Conservation (phyloP, 1,140 invertebrate species). For the Pseudomyrmex sp. region DNA sequence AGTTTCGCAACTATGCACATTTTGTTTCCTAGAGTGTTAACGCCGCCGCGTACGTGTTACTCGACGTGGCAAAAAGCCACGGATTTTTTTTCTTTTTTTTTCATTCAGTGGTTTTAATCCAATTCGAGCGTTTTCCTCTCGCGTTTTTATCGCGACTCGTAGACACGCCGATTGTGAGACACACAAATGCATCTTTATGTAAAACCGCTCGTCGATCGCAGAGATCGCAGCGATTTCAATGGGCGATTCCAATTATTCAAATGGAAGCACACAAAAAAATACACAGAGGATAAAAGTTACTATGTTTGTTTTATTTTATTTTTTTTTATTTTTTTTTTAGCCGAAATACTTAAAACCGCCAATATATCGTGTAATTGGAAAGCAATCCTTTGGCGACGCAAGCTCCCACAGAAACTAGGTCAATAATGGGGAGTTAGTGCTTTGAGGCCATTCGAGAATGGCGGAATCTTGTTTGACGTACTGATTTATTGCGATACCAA, state of each 20-base stretch:
- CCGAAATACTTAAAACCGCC: background rate
- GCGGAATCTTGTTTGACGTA: conserved; percentile 36
- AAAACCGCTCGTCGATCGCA: background rate
- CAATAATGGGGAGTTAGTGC: conserved; percentile 42
- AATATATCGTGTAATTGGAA: conserved; percentile 7
- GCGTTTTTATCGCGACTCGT: conserved; percentile 5
- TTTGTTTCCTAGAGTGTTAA: conserved; percentile 9
- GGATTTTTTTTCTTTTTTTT: conserved; percentile 6
- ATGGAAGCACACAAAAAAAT: background rate
- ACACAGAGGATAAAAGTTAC: background rate
- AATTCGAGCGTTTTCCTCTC: conserved; percentile 26
- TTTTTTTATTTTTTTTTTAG: background rate
- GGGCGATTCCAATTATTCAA: background rate
- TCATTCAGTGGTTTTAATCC: conserved; percentile 28
- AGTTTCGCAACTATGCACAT: conserved; percentile 23
- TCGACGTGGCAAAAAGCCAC: background rate
- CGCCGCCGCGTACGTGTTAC: background rate
- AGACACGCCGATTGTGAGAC: background rate
- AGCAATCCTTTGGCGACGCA: conserved; percentile 7
- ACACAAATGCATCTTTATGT: conserved; percentile 12
- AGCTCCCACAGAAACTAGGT: conserved; percentile 31
- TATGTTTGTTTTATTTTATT: too few relatives aligned
- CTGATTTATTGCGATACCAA: conserved; percentile 43
- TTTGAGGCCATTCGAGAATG: conserved; percentile 2
- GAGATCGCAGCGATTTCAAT: background rate